phyloP scores from a whole-genome alignment of 2,797 vertebrate genomes.

The Telmatherina bonti region DNA sequence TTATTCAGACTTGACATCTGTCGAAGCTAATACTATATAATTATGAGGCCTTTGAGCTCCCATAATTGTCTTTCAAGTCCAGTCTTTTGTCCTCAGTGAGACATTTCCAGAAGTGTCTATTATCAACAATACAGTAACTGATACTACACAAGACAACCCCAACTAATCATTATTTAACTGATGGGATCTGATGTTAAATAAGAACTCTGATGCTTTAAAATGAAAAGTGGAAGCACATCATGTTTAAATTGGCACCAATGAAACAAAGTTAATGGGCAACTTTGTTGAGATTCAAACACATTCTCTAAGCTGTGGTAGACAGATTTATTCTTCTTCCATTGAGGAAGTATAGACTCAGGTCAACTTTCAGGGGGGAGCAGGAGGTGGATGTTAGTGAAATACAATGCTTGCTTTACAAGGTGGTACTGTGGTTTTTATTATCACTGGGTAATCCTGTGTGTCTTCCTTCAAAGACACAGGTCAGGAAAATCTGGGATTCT shows the following conservation, averaged over 20 bases:
- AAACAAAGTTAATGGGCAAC: neutral
- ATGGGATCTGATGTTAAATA: constrained; percentile 6
- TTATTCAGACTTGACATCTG: constrained; percentile 75
- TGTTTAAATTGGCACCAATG: neutral
- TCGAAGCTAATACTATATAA: constrained; percentile 52
- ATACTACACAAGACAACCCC: constrained; percentile 19
- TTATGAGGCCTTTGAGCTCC: constrained; percentile 56
- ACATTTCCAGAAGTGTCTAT: constrained; percentile 46
- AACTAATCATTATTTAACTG: constrained; percentile 18
- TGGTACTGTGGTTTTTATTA: neutral
- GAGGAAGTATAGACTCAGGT: neutral
- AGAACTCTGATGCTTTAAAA: neutral
- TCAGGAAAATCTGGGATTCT: neutral
- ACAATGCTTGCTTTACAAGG: neutral
- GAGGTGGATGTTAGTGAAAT: neutral
- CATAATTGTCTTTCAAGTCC: constrained; percentile 60
- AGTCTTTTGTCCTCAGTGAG: constrained; percentile 63
- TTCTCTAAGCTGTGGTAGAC: neutral
- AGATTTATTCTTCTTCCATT: neutral
- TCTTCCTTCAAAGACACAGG: neutral
- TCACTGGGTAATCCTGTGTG: neutral
- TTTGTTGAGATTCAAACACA: neutral
- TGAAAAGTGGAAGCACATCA: neutral
- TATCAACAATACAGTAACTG: constrained; percentile 47
- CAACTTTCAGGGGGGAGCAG: neutral